Base-by-base conservation (phyloP, 2,113 vertebrate genomes). In the Apteryx mantelli region DNA sequence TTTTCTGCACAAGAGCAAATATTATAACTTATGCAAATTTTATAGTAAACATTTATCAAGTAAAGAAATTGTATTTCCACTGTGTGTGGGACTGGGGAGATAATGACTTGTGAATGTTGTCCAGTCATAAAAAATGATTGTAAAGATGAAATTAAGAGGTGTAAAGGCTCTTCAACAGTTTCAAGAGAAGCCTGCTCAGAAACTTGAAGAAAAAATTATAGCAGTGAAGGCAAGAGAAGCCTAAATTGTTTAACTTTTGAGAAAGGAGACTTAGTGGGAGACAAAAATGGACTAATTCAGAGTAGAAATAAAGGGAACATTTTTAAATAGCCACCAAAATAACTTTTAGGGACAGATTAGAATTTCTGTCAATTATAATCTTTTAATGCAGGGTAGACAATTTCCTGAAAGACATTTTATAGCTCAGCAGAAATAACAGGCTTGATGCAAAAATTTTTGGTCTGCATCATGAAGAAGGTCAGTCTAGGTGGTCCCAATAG, bases 321-420 rank as follows among this genome's bases (percentile, higher is more conserved):
- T 80, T 92, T 79, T 30, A 80, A 61, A 77, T 90, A n/a, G 38
- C 26, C 26, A 63, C 52, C 0, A 2, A 71, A 34, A 69, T 77
- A 91, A 75, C 75, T 1, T 4, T 82, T 79, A 64, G 3, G 9
- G 46, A 32, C 18, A 69, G 63, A 82, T 85, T 32, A 65, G 28
- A 89, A 81, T 91, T 93, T 83, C 58, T 71, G 44, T 81, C 80
- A 90, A 19, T 38, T 81, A 24, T 55, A 90, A 78, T 93, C 83
- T 86, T 75, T 84, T 95, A 96, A 89, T 82, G 86, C 93, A 86
- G 50, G 36, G 91, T 75, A 86, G 92, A 91, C 50, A 92, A n/a
- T 82, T 56, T 92, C 64, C 90, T 68, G 52, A 56, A 89, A 52
- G 36, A 16, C 66, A 81, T 55, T 88, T 92, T 75, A 42, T 24